Percentiles rank a stretch among this genome's conserved stretches.
Conservation (phyloP, 2,113 vertebrate genomes). For the Oreochromis aureus region DNA sequence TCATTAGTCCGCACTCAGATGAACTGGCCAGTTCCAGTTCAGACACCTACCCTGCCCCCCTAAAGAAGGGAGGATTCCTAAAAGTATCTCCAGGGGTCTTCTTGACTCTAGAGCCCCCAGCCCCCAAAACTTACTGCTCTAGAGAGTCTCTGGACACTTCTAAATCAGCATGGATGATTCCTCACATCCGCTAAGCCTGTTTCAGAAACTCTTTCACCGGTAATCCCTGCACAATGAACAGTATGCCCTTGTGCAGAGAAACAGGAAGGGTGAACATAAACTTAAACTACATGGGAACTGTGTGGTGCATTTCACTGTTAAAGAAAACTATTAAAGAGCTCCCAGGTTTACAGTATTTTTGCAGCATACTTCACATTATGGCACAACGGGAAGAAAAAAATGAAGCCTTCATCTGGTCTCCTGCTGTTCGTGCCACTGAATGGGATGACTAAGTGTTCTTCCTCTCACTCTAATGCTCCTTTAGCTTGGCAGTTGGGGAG, state of each 20-base stretch:
- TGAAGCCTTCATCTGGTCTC: conserved; percentile 8
- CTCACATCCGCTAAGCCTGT: conserved; percentile 44
- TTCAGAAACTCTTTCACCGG: conserved; percentile 18
- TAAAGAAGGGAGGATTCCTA: conserved; percentile 7
- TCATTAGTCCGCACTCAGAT: conserved; percentile 68
- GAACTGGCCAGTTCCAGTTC: conserved; percentile 37
- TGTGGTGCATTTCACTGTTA: not conserved
- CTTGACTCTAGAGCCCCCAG: not conserved
- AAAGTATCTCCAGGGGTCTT: conserved; percentile 42
- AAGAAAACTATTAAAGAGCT: not conserved
- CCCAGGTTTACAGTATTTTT: not conserved
- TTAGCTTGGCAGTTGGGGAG: conserved; percentile 27
- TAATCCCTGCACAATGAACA: not conserved
- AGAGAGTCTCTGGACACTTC: conserved; percentile 38
- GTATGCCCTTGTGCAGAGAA: not conserved
- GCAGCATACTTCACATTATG: not conserved
- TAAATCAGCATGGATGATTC: conserved; percentile 57
- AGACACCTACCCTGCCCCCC: conserved; percentile 19
- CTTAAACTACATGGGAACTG: not conserved
- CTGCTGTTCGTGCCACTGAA: conserved; percentile 25
- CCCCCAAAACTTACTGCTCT: not conserved
- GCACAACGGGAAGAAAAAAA: not conserved
- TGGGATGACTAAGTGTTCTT: conserved; percentile 21
- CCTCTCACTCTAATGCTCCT: conserved; percentile 14
- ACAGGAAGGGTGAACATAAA: not conserved